Percentiles rank a stretch among this genome's conserved stretches.
phyloP scores from a whole-genome alignment of 2,888 invertebrate genomes.

The Polydrusus cervinus region DNA sequence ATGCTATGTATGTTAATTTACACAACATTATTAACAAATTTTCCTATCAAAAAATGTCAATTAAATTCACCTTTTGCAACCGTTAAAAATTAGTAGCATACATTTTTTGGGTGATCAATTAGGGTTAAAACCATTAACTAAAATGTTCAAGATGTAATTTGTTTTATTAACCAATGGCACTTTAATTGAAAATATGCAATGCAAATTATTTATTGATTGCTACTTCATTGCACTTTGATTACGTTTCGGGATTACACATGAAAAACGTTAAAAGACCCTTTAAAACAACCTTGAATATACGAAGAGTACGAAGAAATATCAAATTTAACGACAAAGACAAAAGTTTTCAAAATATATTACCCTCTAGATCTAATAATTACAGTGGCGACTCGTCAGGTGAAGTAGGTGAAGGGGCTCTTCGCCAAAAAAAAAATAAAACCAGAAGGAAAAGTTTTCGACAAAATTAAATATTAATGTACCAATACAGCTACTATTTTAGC shows the following conservation, averaged over 20 bases:
- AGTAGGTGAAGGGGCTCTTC: too few species aligned
- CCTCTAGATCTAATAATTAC: too few species aligned
- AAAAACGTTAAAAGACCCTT: background rate
- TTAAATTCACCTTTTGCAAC: conserved; percentile 20
- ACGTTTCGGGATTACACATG: background rate
- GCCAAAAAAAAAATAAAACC: too few species aligned
- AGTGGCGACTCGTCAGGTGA: too few species aligned
- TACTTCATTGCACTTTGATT: background rate
- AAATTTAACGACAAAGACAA: too few species aligned
- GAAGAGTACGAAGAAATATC: too few species aligned
- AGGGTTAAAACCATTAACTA: conserved; percentile 18
- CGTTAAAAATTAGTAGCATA: background rate
- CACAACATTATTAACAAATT: conserved; percentile 14
- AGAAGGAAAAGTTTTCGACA: too few species aligned
- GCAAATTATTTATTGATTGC: background rate
- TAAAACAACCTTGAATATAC: too few species aligned
- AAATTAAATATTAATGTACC: too few species aligned
- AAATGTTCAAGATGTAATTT: conserved; percentile 22
- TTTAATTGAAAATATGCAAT: conserved; percentile 10
- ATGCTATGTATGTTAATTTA: background rate
- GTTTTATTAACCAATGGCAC: conserved; percentile 6
- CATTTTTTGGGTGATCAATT: conserved; percentile 14
- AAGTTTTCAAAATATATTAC: too few species aligned
- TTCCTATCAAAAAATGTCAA: conserved; percentile 5
- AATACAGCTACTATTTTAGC: too few species aligned